phyloP scores from a whole-genome alignment of 1,140 invertebrate genomes.

The Oscheius sp. region DNA sequence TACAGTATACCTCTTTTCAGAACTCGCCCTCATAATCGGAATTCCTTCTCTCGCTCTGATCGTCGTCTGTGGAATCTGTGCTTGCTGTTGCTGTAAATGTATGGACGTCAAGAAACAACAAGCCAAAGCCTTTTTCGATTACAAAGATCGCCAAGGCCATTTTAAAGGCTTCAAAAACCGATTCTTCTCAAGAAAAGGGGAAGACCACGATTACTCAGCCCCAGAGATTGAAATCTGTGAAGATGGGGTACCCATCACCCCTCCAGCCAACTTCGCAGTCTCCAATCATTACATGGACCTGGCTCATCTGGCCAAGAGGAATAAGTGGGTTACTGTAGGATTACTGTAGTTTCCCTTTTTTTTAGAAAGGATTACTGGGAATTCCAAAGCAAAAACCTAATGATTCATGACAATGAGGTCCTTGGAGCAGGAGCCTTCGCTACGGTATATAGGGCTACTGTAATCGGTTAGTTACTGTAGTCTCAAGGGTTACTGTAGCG shows the following conservation, averaged over 20 bases:
- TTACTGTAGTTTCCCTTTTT: not conserved
- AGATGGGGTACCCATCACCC: not conserved
- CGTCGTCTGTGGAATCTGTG: not conserved
- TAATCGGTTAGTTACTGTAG: constrained; percentile 3
- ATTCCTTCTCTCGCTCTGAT: not conserved
- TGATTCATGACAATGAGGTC: constrained; percentile 26
- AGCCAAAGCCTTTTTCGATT: not conserved
- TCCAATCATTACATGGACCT: constrained; percentile 30
- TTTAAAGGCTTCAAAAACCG: too few species aligned
- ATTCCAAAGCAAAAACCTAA: constrained; percentile 12
- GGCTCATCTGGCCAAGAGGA: constrained; percentile 1
- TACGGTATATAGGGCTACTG: constrained; percentile 19
- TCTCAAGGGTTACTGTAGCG: too few species aligned
- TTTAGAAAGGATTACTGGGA: constrained; percentile 32
- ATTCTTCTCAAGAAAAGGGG: not conserved
- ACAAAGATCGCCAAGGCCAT: not conserved
- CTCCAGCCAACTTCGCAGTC: constrained; percentile 12
- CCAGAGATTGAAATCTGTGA: not conserved
- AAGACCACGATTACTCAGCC: too few species aligned
- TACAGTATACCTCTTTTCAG: too few species aligned
- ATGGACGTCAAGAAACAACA: not conserved
- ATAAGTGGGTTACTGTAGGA: not conserved
- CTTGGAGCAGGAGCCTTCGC: constrained; percentile 32
- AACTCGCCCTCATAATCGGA: not conserved
- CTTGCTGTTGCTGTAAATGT: constrained; percentile 3